Conservation (phyloP, 1,140 invertebrate genomes). For the Aphidius gifuensis region DNA sequence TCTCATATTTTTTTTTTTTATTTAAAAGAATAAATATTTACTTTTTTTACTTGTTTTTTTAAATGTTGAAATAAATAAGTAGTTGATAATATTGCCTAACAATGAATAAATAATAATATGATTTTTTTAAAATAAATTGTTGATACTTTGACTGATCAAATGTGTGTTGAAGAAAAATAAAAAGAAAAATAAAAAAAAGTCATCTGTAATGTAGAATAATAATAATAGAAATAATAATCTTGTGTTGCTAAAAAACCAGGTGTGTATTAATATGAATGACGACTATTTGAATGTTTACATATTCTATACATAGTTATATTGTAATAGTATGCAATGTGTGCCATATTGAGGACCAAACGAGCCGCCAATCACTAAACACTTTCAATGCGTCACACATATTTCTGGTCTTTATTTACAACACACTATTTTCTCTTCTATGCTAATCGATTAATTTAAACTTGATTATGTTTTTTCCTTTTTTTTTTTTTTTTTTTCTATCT, state of each 20-base stretch:
- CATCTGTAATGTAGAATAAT: too few species aligned
- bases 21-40: neutral
- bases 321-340: constrained; percentile 3
- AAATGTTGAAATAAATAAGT: constrained; percentile 16
- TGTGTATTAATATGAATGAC: constrained; percentile 47
- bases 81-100: neutral
- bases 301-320: constrained; percentile 10
- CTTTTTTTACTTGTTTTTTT: too few species aligned
- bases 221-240: constrained; percentile 20
- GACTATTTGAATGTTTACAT: constrained; percentile 35
- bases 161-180: constrained; percentile 60
- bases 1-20: constrained; percentile 27
- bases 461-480: too few species aligned
- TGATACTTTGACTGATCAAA: constrained; percentile 28
- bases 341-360: neutral
- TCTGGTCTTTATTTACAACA: too few species aligned
- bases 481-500: too few species aligned
- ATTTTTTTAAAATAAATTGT: too few species aligned
- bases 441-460: too few species aligned
- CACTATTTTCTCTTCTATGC: too few species aligned
- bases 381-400: too few species aligned
- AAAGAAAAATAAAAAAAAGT: neutral
- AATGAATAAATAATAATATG: too few species aligned
- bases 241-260: constrained; percentile 31
- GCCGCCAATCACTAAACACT: too few species aligned